Evolutionary conservation across 2,888 invertebrate genomes (phyloP), one percentile per base, ranked within the genome.

Genomic region (Drosophila cognata): DNA sequence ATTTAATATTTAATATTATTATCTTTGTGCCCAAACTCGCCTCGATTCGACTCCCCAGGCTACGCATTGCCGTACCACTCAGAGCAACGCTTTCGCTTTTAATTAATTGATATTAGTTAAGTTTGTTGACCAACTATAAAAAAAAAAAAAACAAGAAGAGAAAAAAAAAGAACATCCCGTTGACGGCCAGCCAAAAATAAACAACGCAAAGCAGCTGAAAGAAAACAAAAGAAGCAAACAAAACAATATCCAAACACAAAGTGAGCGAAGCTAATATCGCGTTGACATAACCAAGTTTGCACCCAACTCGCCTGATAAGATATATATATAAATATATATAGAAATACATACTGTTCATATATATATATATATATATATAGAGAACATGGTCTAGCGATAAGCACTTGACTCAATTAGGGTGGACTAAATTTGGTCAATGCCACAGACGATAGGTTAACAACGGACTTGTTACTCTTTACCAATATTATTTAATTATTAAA

Each of bases 61-160:
- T n/a, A n/a, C n/a, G n/a, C n/a, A n/a, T n/a, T n/a, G n/a, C 21
- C 21, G 21, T 21, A 46, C 13, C 16, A 25, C 46, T 58, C 58
- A 43, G 59, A 55, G 68, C 58, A 75, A 71, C 69, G 79, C 88
- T 88, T 88, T 89, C 57, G 74, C 77, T 77, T 89, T 88, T 89
- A 87, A 85, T 87, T 89, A 81, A 82, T 89, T 88, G 77, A 79
- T 79, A 75, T 74, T 74, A 77, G 79, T 62, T 36, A 66, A 67
- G 66, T 71, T 78, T 88, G 71, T 78, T 69, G 64, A 76, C 57
- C 57, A 71, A 60, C 58, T 52, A 65, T 60, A 13, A 11, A 18
- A 36, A 16, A 41, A 21, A 21, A 43, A 18, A 36, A 43, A 43
- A 13, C 43, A 10, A 41, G n/a, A 43, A 43, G n/a, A n/a, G 8